Conservation (phyloP, 1,140 invertebrate species). For the Hetaerina americana region DNA sequence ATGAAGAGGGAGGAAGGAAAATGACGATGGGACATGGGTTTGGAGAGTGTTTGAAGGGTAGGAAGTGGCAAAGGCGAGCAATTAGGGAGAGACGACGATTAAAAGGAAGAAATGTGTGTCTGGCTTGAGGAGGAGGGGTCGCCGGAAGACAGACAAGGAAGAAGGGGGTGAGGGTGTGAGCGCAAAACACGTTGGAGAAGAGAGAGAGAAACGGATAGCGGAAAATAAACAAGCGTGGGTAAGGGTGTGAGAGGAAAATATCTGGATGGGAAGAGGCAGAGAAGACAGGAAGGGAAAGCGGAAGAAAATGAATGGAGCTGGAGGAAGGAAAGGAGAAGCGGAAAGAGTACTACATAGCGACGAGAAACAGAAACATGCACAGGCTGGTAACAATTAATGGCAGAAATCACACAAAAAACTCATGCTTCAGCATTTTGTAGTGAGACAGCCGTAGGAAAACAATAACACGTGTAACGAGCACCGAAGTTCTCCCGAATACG, state of each 20-base stretch:
- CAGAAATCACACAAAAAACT: too few species aligned
- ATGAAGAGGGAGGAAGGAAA: not conserved
- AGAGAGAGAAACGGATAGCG: not conserved
- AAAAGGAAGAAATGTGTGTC: not conserved
- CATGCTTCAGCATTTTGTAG: too few species aligned
- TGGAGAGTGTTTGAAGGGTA: not conserved
- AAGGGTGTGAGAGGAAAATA: not conserved
- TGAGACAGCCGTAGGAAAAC: too few species aligned
- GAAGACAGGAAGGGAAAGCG: not conserved
- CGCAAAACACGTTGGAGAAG: not conserved
- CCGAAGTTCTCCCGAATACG: too few species aligned
- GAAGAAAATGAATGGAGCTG: too few species aligned
- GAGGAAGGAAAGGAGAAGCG: not conserved
- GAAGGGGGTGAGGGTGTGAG: not conserved
- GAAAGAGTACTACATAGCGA: not conserved
- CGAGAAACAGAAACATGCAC: not conserved
- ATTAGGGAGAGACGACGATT: not conserved
- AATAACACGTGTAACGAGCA: too few species aligned
- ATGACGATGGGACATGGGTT: not conserved
- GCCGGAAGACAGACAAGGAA: not conserved
- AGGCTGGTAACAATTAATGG: too few species aligned
- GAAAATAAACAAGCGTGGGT: not conserved
- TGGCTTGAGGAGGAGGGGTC: too few species aligned
- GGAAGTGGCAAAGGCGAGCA: not conserved
- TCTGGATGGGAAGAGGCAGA: not conserved